phyloP scores from a whole-genome alignment of 2,888 invertebrate genomes.

The Sminthurinus aureus region DNA sequence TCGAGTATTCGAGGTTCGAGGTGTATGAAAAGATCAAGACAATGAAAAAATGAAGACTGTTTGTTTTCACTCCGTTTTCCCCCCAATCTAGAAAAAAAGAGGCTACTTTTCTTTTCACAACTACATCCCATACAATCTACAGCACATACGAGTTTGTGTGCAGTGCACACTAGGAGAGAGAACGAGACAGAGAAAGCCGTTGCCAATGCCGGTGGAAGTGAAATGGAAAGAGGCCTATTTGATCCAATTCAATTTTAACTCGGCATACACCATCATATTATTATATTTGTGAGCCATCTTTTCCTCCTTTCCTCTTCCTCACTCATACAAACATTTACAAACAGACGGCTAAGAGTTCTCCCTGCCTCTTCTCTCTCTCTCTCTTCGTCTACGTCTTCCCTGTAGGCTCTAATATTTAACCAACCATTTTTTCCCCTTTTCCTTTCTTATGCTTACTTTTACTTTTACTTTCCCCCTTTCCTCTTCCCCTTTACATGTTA shows the following conservation, averaged over 20 bases:
- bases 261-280: background rate
- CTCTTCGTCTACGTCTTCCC: constrained; percentile 4
- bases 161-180: too few relatives aligned
- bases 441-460: background rate
- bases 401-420: background rate
- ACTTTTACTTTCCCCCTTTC: background rate
- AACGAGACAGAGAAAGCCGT: too few relatives aligned
- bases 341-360: too few relatives aligned
- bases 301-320: background rate
- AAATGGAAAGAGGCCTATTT: background rate
- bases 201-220: background rate
- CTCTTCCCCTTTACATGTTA: background rate
- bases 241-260: constrained; percentile 20
- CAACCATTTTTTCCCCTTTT: constrained; percentile 10
- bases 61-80: too few relatives aligned
- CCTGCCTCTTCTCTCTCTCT: background rate
- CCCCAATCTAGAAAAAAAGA: too few relatives aligned
- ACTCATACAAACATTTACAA: background rate
- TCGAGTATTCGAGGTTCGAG: too few relatives aligned
- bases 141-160: too few relatives aligned
- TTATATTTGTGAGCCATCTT: constrained; percentile 25
- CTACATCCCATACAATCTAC: too few relatives aligned
- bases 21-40: too few relatives aligned
- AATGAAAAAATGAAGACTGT: too few relatives aligned
- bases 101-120: too few relatives aligned